Conservation (phyloP, 2,113 vertebrate species). For the Plestiodon gilberti region DNA sequence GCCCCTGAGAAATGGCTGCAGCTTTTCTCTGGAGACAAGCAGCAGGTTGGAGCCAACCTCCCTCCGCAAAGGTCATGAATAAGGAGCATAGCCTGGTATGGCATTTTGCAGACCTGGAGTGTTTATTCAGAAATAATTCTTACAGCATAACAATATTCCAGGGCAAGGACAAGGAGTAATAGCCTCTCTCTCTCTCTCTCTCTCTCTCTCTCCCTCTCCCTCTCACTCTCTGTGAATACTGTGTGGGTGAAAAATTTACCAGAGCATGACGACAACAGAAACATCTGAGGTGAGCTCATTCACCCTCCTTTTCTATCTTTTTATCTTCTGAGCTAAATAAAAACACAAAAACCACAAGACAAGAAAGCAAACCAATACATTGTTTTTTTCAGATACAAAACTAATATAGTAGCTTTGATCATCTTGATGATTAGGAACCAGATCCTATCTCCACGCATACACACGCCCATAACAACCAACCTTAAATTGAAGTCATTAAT, state of each 20-base stretch:
- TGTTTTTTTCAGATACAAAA: background rate
- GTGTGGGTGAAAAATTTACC: background rate
- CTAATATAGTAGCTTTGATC: background rate
- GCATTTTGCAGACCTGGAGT: background rate
- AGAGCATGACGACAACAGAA: background rate
- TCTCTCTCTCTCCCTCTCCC: background rate
- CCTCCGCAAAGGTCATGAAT: background rate
- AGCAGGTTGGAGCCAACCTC: background rate
- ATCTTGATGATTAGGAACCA: background rate
- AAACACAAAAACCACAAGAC: background rate
- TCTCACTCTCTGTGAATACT: background rate
- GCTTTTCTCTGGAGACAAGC: background rate
- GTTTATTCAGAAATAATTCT: background rate
- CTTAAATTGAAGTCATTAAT: slow-evolving; percentile 25
- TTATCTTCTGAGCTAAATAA: background rate
- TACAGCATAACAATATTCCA: background rate
- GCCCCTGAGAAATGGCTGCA: background rate
- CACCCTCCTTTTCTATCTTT: background rate
- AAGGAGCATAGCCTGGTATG: background rate
- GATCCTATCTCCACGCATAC: background rate
- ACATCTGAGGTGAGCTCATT: background rate
- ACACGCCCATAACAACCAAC: background rate
- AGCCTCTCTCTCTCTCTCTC: background rate
- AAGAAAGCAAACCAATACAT: background rate
- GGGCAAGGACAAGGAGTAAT: background rate